Evolutionary conservation across 1,140 invertebrate genomes (phyloP), one percentile per base, ranked within the genome.

Genomic region (Drosophila mojavensis): DNA sequence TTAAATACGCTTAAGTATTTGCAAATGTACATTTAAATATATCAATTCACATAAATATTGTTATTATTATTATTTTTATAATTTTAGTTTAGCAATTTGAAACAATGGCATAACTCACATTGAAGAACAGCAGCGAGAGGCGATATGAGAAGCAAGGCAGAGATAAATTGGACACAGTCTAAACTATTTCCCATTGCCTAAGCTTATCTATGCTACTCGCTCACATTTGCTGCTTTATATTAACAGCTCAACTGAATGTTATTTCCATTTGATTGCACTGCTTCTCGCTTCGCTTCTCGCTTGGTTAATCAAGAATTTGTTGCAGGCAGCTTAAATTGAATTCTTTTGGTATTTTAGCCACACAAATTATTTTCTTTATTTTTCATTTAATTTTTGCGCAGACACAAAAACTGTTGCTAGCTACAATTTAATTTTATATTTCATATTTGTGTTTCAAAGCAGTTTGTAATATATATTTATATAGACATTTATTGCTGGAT

Each of bases 21-120:
- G 53, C 54, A 71, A 75, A 68, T 85, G 68, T 84, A 84, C 70
- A 83, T 80, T 78, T 74, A 80, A 82, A 79, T 86, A 69, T 73
- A 73, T 82, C 71, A 79, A 86, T 81, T 86, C 81, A 81, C 81
- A 75, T 76, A 67, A 66, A 82, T 86, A 73, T 82, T 45, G 36
- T 45, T 53, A 51, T 36, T 9, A 47, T 47, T 15, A 47, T 47
- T 45, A 45, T 45, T 17, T 45, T n/a, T 78, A 50, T 60, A 33
- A 9, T 33, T 33, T 33, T 9, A 69, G 10, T 62, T 74, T 47
- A 39, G 69, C 50, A 63, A 59, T 53, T 59, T 45, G 47, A 58
- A 75, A 60, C 64, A 47, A 64, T 50, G 60, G 48, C 71, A 26
- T 26, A 43, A 58, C 36, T 26, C 13, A 28, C 36, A 55, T 54